Evolutionary conservation across 2,797 vertebrate species (phyloP).

Genomic region (Avahi laniger): DNA sequence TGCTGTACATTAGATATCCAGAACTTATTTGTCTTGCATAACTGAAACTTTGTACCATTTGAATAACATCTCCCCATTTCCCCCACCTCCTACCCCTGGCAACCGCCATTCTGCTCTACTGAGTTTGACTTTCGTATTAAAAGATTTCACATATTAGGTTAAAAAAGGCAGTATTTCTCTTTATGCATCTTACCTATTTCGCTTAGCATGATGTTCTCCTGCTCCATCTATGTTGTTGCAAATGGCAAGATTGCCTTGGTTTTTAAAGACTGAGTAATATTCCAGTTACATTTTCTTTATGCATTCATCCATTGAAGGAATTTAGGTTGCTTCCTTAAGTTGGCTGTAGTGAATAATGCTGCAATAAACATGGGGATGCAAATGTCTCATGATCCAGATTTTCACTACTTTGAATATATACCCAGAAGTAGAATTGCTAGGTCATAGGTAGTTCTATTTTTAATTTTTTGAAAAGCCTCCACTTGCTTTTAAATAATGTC

Average conservation of each 20-base stretch:
- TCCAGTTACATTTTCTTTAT: neutral
- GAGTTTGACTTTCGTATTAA: neutral
- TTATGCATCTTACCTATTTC: neutral
- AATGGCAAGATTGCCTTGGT: neutral
- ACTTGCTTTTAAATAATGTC: neutral
- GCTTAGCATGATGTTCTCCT: neutral
- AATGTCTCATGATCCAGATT: neutral
- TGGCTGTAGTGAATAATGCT: neutral
- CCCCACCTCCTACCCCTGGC: accelerated
- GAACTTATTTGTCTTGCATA: neutral
- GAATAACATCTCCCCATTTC: neutral
- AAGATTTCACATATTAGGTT: neutral
- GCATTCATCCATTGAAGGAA: neutral
- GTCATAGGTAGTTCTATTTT: neutral
- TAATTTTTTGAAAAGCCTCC: neutral
- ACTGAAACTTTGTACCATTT: neutral
- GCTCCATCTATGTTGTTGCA: neutral
- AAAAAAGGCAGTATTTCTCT: neutral
- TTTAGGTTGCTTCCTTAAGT: neutral
- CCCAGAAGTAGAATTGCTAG: neutral
- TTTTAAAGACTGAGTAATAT: neutral
- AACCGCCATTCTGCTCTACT: neutral
- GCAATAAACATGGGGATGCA: neutral
- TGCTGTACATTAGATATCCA: neutral
- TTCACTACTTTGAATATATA: neutral